Conservation (phyloP, 92 coral and sea anemone genomes). For the Montipora capitata region DNA sequence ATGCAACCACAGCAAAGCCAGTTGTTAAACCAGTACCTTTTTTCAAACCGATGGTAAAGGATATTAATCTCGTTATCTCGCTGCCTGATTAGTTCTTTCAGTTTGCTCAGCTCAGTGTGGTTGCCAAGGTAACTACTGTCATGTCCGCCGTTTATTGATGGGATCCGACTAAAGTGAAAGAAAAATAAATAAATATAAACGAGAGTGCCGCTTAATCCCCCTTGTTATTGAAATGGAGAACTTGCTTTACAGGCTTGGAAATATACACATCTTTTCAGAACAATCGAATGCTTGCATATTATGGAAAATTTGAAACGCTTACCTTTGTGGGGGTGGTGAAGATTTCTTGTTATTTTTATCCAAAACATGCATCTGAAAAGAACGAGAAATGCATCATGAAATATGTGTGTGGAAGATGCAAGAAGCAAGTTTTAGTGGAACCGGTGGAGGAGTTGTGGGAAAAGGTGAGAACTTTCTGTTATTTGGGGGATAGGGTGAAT, state of each 20-base stretch:
- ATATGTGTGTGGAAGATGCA: no score
- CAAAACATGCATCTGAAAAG: conserved; percentile 83
- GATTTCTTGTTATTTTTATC: conserved; percentile 69
- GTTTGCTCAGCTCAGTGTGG: conserved; percentile 89
- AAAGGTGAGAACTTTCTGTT: no score
- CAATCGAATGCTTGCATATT: no score
- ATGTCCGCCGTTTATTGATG: conserved; percentile 42
- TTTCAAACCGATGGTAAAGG: conserved; percentile 82
- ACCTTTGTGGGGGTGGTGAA: conserved; percentile 76
- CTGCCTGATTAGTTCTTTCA: conserved; percentile 95
- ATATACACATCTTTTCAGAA: no score
- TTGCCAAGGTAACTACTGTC: conserved; percentile 95
- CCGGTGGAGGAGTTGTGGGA: no score
- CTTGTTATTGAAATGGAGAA: no score
- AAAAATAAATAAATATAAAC: background rate
- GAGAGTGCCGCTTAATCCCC: background rate
- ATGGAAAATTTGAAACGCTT: background rate
- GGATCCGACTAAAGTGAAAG: conserved; percentile 10
- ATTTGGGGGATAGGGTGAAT: no score
- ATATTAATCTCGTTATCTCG: conserved; percentile 99
- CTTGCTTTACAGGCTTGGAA: no score
- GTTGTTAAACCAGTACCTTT: conserved; percentile 64
- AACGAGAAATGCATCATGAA: background rate
- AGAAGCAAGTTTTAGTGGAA: no score
- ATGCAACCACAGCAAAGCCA: conserved; percentile 61